Conservation (phyloP, 2,888 invertebrate genomes). For the Oligia fasciuncula region DNA sequence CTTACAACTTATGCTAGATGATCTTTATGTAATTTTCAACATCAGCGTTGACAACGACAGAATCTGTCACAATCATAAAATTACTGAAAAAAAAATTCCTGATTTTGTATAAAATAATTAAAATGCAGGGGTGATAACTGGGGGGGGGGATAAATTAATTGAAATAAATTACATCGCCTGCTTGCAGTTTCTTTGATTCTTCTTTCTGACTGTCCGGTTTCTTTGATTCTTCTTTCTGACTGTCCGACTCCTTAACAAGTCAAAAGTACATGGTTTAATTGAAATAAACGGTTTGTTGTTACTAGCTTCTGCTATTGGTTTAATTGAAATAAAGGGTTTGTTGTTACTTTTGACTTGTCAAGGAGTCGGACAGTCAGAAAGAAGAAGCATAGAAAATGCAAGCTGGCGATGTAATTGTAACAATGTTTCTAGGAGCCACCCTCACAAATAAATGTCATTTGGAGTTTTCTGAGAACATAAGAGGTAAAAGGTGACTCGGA, state of each 20-base stretch:
- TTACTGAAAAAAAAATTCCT: background rate
- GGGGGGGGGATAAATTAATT: too few relatives aligned
- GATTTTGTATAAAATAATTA: background rate
- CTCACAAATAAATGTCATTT: background rate
- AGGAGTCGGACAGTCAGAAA: too few relatives aligned
- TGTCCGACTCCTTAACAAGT: too few relatives aligned
- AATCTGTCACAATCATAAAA: background rate
- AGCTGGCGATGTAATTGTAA: background rate
- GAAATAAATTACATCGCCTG: too few relatives aligned
- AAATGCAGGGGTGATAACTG: background rate
- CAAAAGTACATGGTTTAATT: too few relatives aligned
- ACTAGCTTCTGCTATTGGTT: too few relatives aligned
- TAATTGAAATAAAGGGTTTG: background rate
- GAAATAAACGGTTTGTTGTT: too few relatives aligned
- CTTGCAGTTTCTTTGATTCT: too few relatives aligned
- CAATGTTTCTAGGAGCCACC: background rate
- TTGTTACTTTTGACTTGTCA: too few relatives aligned
- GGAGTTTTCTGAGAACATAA: background rate
- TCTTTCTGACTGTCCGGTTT: too few relatives aligned
- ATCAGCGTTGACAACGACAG: background rate
- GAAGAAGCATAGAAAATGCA: background rate
- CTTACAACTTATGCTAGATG: background rate
- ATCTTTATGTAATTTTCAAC: background rate
- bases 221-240: too few relatives aligned
- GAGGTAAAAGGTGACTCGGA: background rate